These are phyloP conservation scores for Fissipunctia ypsillon DNA, from an alignment of 2,888 invertebrate species.

Conservation along the genomic window DNA sequence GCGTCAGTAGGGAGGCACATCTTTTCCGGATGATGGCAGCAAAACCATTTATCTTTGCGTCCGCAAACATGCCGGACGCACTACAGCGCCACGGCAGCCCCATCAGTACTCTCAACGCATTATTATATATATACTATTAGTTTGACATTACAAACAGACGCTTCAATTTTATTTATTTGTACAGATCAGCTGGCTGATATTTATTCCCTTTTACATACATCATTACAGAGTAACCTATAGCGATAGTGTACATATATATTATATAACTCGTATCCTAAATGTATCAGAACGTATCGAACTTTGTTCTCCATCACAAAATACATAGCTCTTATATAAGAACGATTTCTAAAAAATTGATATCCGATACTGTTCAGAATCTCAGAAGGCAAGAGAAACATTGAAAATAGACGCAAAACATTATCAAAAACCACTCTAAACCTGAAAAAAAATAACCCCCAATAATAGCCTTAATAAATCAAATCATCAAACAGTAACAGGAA, in stretches of 20 bases:
- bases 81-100: too few species aligned
- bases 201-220: not conserved
- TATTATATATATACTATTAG: too few species aligned
- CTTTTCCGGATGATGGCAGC: too few species aligned
- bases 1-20: too few species aligned
- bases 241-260: too few species aligned
- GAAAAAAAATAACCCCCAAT: not conserved
- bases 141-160: too few species aligned
- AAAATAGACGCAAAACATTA: not conserved
- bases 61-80: too few species aligned
- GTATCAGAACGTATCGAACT: not conserved
- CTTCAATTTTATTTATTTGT: too few species aligned
- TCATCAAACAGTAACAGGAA: constrained; percentile 30
- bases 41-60: too few species aligned
- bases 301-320: not conserved
- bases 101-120: too few species aligned
- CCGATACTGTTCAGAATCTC: not conserved
- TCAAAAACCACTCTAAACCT: not conserved
- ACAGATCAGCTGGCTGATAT: not conserved
- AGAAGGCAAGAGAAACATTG: not conserved
- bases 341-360: not conserved
- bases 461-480: constrained; percentile 26
- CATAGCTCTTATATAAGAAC: not conserved
- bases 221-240: too few species aligned
- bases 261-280: too few species aligned